These are phyloP conservation scores for Petrocephalus sullivani DNA, from an alignment of 2,797 vertebrate genomes.

Conservation along the genomic window DNA sequence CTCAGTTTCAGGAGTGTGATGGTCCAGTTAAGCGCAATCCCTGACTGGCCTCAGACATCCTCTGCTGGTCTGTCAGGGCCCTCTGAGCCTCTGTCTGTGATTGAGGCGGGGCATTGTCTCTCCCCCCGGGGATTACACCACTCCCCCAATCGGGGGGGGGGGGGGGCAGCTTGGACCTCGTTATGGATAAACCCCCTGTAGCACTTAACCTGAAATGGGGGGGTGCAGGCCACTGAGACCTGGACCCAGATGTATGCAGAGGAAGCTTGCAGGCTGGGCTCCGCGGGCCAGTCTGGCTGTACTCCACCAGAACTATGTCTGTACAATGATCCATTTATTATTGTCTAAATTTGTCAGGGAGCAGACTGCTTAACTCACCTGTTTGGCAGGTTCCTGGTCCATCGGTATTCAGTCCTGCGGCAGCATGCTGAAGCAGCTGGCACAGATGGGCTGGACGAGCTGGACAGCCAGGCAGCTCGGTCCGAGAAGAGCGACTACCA, in stretches of 20 bases:
- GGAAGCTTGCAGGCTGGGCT: not conserved
- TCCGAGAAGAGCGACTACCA: slow-evolving; percentile 75
- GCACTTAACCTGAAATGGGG: not conserved
- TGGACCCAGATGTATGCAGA: not conserved
- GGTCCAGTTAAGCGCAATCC: not conserved
- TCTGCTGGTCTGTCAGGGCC: not conserved
- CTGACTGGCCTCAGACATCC: not conserved
- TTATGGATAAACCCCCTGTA: not conserved
- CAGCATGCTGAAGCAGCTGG: slow-evolving; percentile 75
- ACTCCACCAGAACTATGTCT: not conserved
- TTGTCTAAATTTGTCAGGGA: not conserved
- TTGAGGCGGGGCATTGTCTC: not conserved
- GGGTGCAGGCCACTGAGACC: not conserved
- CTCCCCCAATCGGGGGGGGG: not conserved
- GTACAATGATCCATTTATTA: not conserved
- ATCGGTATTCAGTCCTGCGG: slow-evolving; percentile 83
- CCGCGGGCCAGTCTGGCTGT: not conserved
- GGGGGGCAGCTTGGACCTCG: not conserved
- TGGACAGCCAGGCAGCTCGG: slow-evolving; percentile 55
- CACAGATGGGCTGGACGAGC: slow-evolving; percentile 65
- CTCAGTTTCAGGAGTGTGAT: not conserved
- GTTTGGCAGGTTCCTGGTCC: slow-evolving; percentile 79
- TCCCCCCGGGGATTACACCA: not conserved
- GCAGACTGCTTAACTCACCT: not conserved
- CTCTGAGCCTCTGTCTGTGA: not conserved